Conservation (phyloP, 2,888 invertebrate species). For the Aethes cnicana region DNA sequence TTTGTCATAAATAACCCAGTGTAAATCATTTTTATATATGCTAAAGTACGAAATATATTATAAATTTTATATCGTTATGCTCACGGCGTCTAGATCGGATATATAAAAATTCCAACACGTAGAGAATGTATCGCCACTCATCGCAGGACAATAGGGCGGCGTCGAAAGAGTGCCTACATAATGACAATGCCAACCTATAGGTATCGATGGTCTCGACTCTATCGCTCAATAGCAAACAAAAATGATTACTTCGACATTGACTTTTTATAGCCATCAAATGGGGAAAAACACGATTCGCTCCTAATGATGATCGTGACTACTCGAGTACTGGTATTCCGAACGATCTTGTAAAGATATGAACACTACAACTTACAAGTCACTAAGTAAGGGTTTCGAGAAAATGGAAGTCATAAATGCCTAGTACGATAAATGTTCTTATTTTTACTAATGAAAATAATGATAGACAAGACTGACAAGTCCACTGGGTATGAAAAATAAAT, state of each 20-base stretch:
- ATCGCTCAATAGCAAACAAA: constrained; percentile 39
- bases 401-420: no score
- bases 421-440: no score
- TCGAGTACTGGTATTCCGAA: no score
- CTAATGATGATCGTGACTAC: no score
- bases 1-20: constrained; percentile 1
- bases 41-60: constrained; percentile 8
- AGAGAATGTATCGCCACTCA: constrained; percentile 66
- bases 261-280: constrained; percentile 2
- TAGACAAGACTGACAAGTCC: no score
- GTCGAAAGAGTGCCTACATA: constrained; percentile 59
- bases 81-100: constrained; percentile 67
- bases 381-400: no score
- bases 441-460: no score
- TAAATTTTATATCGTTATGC: constrained; percentile 52
- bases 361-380: not conserved
- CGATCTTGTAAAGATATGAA: no score
- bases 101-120: constrained; percentile 80
- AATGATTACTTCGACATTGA: constrained; percentile 7
- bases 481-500: no score
- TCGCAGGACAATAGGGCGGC: constrained; percentile 73
- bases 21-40: constrained; percentile 36
- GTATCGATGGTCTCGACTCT: constrained; percentile 35
- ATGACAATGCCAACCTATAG: constrained; percentile 43
- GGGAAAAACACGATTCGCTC: not conserved